These are phyloP conservation scores for Cecropterus lyciades DNA, from an alignment of 1,140 invertebrate species.

Conservation along the genomic window DNA sequence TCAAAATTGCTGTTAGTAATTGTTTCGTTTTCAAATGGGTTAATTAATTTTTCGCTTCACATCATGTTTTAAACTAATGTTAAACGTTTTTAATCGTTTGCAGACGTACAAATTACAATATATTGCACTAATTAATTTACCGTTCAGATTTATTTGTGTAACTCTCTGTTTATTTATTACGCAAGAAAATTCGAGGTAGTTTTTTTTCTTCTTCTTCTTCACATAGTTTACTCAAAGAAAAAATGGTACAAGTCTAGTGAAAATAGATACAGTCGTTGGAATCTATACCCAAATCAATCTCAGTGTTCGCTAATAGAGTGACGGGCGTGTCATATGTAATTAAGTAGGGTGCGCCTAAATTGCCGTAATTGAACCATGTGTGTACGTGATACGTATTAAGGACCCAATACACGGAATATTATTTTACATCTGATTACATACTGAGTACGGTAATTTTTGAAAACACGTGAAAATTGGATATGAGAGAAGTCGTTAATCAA, in stretches of 20 bases:
- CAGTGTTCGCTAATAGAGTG: conserved; percentile 17
- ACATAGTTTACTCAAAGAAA: too few species aligned
- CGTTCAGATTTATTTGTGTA: not conserved
- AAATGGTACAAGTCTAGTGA: too few species aligned
- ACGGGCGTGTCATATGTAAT: conserved; percentile 55
- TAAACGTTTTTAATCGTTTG: too few species aligned
- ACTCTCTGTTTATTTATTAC: too few species aligned
- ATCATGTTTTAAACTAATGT: not conserved
- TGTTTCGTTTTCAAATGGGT: not conserved
- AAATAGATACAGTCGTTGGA: too few species aligned
- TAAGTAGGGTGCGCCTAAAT: conserved; percentile 60
- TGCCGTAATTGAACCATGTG: conserved; percentile 54
- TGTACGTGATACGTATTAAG: conserved; percentile 21
- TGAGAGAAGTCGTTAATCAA: too few species aligned
- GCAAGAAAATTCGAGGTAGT: too few species aligned
- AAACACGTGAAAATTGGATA: too few species aligned
- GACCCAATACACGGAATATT: not conserved
- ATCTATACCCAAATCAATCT: conserved; percentile 25
- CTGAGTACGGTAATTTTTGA: too few species aligned
- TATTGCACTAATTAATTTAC: not conserved
- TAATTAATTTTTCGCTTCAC: not conserved
- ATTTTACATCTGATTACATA: too few species aligned
- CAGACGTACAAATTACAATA: not conserved
- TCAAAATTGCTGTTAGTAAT: not conserved
- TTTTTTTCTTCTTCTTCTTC: too few species aligned